Evolutionary conservation across 2,888 invertebrate genomes (phyloP).

Genomic region (Parnassius orleans): DNA sequence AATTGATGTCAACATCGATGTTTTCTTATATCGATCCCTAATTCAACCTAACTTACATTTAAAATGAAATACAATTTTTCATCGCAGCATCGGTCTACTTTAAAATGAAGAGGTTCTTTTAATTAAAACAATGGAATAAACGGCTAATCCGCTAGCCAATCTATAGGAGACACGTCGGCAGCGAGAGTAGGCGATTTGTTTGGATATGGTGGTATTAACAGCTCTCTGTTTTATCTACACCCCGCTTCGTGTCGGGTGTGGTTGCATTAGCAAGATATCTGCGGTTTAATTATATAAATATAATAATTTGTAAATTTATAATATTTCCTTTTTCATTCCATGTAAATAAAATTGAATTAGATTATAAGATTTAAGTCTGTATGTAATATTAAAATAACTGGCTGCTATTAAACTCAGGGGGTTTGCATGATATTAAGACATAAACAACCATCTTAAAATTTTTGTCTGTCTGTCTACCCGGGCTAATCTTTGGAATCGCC

Average conservation of each 20-base stretch:
- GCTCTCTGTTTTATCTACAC: constrained; percentile 2
- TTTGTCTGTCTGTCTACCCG: too few species aligned
- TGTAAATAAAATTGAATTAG: too few species aligned
- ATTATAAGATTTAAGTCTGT: too few species aligned
- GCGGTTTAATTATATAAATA: not conserved
- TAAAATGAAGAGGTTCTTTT: not conserved
- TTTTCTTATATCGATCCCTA: too few species aligned
- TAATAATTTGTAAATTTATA: too few species aligned
- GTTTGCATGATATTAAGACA: too few species aligned
- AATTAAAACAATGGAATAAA: constrained; percentile 14
- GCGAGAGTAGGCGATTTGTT: constrained; percentile 14
- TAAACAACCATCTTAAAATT: too few species aligned
- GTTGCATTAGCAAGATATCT: not conserved
- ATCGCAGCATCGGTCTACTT: not conserved
- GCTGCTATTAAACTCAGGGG: too few species aligned
- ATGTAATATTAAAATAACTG: too few species aligned
- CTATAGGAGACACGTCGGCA: constrained; percentile 2
- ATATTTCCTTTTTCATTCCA: too few species aligned
- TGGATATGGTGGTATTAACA: constrained; percentile 15
- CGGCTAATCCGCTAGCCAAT: constrained; percentile 8
- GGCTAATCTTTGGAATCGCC: too few species aligned
- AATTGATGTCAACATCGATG: too few species aligned
- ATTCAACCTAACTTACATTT: not conserved
- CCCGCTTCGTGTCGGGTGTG: not conserved
- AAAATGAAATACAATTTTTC: not conserved